phyloP scores from a whole-genome alignment of 2,113 vertebrate species.

The Grallaria varia region DNA sequence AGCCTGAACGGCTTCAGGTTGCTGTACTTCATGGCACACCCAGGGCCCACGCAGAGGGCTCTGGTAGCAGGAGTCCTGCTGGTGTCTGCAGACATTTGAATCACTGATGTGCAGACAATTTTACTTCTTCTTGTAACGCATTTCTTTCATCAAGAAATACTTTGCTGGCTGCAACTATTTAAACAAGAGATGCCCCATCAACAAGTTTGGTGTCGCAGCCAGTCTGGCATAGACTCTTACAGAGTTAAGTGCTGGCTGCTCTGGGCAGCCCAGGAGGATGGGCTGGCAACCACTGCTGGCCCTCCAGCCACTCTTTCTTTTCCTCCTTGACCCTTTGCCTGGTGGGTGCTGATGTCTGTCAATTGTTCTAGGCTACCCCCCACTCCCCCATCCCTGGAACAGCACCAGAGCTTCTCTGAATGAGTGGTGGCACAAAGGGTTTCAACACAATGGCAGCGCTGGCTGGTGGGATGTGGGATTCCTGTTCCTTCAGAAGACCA shows the following conservation, averaged over 20 bases:
- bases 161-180: neutral
- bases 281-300: neutral
- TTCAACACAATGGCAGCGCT: neutral
- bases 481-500: neutral
- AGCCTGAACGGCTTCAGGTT: accelerated
- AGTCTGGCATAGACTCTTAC: neutral
- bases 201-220: neutral
- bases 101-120: neutral
- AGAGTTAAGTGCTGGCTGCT: neutral
- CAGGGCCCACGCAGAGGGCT: neutral
- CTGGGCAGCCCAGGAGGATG: neutral
- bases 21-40: neutral
- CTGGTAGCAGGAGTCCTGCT: neutral
- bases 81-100: neutral
- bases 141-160: neutral
- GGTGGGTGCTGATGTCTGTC: neutral
- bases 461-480: accelerated
- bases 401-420: neutral
- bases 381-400: neutral
- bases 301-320: neutral
- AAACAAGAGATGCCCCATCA: neutral
- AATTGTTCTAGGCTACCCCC: neutral
- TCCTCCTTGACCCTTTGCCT: neutral
- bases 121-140: neutral
- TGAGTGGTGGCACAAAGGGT: neutral